Conservation (phyloP, 2,113 vertebrate species). For the Crotalus helleri region DNA sequence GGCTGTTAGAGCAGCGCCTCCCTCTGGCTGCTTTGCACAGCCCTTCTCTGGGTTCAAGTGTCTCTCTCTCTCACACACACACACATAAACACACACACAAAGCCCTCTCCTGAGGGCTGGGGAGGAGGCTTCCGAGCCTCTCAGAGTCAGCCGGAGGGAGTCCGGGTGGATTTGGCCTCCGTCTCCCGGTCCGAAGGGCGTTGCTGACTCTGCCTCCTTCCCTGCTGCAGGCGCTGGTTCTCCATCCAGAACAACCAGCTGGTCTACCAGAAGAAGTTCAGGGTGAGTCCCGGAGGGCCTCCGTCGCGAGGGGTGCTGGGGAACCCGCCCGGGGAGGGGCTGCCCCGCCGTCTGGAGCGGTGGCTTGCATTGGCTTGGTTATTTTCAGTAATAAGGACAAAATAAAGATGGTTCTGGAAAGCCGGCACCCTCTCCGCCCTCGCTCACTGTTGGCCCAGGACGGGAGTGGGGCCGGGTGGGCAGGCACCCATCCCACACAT, state of each 20-base stretch:
- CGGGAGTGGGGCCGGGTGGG: not conserved
- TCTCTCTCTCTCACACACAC: too few relatives aligned
- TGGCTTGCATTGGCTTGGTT: not conserved
- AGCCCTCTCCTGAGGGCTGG: not conserved
- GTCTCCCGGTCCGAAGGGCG: not conserved
- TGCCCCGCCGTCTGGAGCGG: not conserved
- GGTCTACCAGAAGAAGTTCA: slow-evolving; percentile 99
- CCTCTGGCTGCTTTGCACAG: not conserved
- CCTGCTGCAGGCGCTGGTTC: slow-evolving; percentile 92
- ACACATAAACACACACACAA: too few relatives aligned
- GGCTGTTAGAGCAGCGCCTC: too few relatives aligned
- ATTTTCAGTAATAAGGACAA: not conserved
- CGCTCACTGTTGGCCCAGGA: not conserved
- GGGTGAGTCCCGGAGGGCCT: slow-evolving; percentile 74
- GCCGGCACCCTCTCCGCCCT: not conserved
- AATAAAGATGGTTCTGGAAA: not conserved
- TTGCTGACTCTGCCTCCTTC: slow-evolving; percentile 50
- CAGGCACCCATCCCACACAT: not conserved
- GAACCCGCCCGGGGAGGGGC: not conserved
- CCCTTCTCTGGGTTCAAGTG: not conserved
- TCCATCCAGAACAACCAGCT: slow-evolving; percentile 99
- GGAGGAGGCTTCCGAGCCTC: not conserved
- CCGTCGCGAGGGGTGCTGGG: not conserved
- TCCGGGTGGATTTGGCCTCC: too few relatives aligned
- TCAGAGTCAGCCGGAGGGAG: not conserved